Evolutionary conservation across 2,113 vertebrate species (phyloP).

Genomic region (Coreoperca whiteheadi): DNA sequence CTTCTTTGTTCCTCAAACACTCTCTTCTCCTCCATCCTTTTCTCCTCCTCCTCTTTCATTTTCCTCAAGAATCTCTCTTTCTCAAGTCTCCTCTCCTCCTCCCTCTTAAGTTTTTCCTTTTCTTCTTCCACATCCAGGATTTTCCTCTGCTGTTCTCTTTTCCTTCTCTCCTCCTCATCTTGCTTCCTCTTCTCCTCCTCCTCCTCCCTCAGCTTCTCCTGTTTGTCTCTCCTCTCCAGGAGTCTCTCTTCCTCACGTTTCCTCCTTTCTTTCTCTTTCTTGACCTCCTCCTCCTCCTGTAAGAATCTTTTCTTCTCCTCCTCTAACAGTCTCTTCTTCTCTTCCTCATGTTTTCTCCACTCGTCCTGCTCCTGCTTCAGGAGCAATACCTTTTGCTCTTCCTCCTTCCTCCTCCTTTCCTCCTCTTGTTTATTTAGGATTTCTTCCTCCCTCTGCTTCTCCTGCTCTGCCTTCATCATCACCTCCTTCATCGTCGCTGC

Average conservation of each 20-base stretch:
- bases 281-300: constrained; percentile 58
- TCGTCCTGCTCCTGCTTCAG: constrained; percentile 44
- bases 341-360: constrained; percentile 57
- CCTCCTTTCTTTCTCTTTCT: constrained; percentile 58
- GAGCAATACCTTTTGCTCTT: constrained; percentile 35
- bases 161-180: constrained; percentile 57
- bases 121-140: constrained; percentile 31
- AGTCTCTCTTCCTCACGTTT: constrained; percentile 61
- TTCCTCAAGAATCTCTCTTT: constrained; percentile 53
- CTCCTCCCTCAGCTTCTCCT: constrained; percentile 55
- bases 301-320: constrained; percentile 72
- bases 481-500: constrained; percentile 21
- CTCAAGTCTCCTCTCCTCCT: constrained; percentile 64
- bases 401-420: constrained; percentile 44
- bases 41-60: constrained; percentile 58
- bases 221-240: constrained; percentile 61
- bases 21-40: constrained; percentile 48
- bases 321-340: constrained; percentile 66
- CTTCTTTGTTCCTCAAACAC: constrained; percentile 49
- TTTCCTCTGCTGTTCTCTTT: constrained; percentile 58
- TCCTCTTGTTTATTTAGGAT: constrained; percentile 44
- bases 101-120: constrained; percentile 41
- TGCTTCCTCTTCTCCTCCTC: constrained; percentile 51
- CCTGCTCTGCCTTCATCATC: constrained; percentile 37
- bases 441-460: constrained; percentile 46